Evolutionary conservation across 1,140 invertebrate species (phyloP).

Genomic region (Zaprionus vittiger): DNA sequence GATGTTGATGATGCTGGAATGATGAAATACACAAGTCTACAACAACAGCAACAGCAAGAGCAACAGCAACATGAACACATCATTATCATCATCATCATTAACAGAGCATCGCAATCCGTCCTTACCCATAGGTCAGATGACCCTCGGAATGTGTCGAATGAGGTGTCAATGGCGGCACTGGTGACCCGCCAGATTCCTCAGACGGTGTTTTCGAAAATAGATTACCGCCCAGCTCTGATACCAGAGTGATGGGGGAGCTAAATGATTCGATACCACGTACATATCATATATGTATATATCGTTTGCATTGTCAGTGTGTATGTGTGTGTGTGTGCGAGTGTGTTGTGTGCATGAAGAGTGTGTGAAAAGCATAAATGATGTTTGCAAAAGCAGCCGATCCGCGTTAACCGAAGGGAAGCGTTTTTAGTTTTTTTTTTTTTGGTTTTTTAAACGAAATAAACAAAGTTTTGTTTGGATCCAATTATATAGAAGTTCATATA

Average conservation of each 20-base stretch:
- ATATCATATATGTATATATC: constrained; percentile 10
- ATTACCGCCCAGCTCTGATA: constrained; percentile 93
- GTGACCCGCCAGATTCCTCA: constrained; percentile 89
- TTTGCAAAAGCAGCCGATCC: constrained; percentile 79
- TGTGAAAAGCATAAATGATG: constrained; percentile 52
- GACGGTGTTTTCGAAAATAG: constrained; percentile 94
- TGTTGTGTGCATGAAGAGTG: constrained; percentile 27
- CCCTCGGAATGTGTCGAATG: constrained; percentile 84
- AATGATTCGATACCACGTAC: constrained; percentile 20
- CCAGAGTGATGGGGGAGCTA: constrained; percentile 95
- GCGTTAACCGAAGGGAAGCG: constrained; percentile 80
- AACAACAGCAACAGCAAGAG: constrained; percentile 22
- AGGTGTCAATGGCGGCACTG: constrained; percentile 85
- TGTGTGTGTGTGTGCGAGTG: constrained; percentile 13
- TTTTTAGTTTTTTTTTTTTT: constrained; percentile 53
- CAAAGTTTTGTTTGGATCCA: constrained; percentile 64
- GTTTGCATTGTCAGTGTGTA: constrained; percentile 9
- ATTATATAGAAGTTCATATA: constrained; percentile 59
- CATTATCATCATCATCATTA: constrained; percentile 15
- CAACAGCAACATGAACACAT: constrained; percentile 50
- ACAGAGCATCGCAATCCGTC: constrained; percentile 40
- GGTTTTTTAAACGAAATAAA: constrained; percentile 64
- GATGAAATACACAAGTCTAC: constrained; percentile 17
- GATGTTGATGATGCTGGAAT: neutral
- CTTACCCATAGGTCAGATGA: constrained; percentile 84